These are phyloP conservation scores for Parasteatoda lunata DNA, from an alignment of 2,888 invertebrate species.

Conservation along the genomic window DNA sequence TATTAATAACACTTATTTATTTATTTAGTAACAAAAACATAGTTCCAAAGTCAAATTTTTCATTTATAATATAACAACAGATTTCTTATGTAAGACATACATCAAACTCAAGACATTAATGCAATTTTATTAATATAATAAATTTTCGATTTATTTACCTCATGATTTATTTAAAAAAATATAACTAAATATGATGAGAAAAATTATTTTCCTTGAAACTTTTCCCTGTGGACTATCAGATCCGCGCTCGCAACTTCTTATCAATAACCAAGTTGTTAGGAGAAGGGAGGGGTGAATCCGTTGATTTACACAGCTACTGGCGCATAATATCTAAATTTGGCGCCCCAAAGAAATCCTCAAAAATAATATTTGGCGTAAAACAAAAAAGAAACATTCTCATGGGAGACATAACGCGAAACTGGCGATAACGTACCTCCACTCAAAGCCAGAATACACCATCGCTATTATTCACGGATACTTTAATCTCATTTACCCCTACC, in stretches of 20 bases:
- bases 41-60: too few species aligned
- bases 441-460: not conserved
- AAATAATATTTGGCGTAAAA: constrained; percentile 2
- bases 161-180: too few species aligned
- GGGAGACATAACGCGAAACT: not conserved
- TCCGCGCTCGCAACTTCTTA: not conserved
- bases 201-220: too few species aligned
- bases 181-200: too few species aligned
- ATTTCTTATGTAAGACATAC: too few species aligned
- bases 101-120: too few species aligned
- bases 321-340: constrained; percentile 2
- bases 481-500: constrained; percentile 4
- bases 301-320: not conserved
- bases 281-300: not conserved
- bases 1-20: too few species aligned
- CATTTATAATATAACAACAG: too few species aligned
- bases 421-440: not conserved
- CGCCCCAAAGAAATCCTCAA: not conserved
- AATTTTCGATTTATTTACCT: too few species aligned
- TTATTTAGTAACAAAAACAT: too few species aligned
- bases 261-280: not conserved
- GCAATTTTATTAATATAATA: too few species aligned
- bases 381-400: not conserved
- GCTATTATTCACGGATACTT: not conserved
- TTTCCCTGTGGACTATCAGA: too few species aligned